phyloP scores from a whole-genome alignment of 2,888 invertebrate species.

The Trachelus troglodyta region DNA sequence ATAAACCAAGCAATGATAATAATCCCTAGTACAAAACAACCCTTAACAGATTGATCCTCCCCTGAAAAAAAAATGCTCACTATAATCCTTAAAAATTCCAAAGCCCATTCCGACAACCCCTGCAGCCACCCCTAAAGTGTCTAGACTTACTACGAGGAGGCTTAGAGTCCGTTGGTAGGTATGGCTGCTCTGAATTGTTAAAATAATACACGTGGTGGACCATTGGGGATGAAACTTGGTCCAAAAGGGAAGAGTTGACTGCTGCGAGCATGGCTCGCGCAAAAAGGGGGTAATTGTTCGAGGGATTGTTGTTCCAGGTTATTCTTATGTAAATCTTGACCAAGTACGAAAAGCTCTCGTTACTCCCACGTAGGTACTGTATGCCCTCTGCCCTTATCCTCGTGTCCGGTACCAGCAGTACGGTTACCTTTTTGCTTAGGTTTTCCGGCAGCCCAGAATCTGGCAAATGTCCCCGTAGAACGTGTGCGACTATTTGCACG shows the following conservation, averaged over 20 bases:
- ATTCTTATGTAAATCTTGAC: conserved; percentile 65
- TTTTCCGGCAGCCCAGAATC: background rate
- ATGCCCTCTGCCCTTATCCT: background rate
- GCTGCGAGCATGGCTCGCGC: conserved; percentile 37
- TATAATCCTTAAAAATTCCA: background rate
- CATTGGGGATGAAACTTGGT: background rate
- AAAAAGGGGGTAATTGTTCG: conserved; percentile 60
- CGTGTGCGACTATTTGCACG: conserved; percentile 57
- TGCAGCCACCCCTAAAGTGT: background rate
- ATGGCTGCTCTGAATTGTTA: background rate
- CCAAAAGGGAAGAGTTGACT: conserved; percentile 16
- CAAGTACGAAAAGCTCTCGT: conserved; percentile 32
- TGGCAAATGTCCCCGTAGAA: conserved; percentile 3
- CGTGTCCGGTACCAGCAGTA: background rate
- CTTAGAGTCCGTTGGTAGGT: background rate
- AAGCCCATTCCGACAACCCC: background rate
- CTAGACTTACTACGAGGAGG: background rate
- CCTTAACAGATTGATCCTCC: background rate
- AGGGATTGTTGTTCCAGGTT: conserved; percentile 60
- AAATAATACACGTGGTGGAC: background rate
- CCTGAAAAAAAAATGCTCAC: background rate
- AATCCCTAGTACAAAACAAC: background rate
- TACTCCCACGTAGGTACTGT: background rate
- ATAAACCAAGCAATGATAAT: background rate
- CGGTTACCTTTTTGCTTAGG: background rate